A percentile compares a stretch with the other conserved stretches of the same genome.
Evolutionary conservation across 2,113 vertebrate species (phyloP).

Genomic region (Trogon melanurus): DNA sequence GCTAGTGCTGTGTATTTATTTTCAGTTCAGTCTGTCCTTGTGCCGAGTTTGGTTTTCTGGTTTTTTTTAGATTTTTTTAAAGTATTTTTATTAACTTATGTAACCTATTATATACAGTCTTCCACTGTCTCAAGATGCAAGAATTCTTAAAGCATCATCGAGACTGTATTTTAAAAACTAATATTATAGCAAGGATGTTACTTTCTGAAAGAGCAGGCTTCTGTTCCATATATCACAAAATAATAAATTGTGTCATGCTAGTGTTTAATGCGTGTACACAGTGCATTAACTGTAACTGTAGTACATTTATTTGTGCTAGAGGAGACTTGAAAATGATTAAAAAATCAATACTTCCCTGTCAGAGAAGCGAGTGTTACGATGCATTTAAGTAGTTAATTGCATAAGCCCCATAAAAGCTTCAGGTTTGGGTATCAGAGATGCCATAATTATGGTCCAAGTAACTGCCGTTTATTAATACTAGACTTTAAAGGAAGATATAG

Average conservation of each 20-base stretch:
- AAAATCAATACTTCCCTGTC: slow-evolving; percentile 90
- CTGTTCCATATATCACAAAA: slow-evolving; percentile 76
- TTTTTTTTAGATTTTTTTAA: not conserved
- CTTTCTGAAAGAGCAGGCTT: slow-evolving; percentile 62
- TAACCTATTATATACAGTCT: not conserved
- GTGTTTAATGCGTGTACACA: slow-evolving; percentile 81
- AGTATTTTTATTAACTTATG: not conserved
- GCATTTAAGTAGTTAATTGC: slow-evolving; percentile 86
- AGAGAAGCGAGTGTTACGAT: slow-evolving; percentile 85
- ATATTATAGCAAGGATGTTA: not conserved
- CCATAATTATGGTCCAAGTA: slow-evolving; percentile 72
- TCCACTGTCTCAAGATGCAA: not conserved
- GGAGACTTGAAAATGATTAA: slow-evolving; percentile 92
- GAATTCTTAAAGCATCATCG: slow-evolving; percentile 26
- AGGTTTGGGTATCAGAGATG: slow-evolving; percentile 76
- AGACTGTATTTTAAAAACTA: slow-evolving; percentile 16
- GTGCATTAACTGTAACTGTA: slow-evolving; percentile 88
- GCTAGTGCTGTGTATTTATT: slow-evolving; percentile 32
- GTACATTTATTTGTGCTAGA: slow-evolving; percentile 89
- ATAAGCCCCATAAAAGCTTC: slow-evolving; percentile 85
- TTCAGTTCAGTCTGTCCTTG: not conserved
- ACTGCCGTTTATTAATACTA: slow-evolving; percentile 63
- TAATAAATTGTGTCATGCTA: slow-evolving; percentile 78
- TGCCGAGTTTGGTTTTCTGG: not conserved
- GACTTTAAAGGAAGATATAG: slow-evolving; percentile 38